Evolutionary conservation across 30 jellyfish, hydroid and myxozoan genomes (phyloP).

Genomic region (Aurelia sp.): DNA sequence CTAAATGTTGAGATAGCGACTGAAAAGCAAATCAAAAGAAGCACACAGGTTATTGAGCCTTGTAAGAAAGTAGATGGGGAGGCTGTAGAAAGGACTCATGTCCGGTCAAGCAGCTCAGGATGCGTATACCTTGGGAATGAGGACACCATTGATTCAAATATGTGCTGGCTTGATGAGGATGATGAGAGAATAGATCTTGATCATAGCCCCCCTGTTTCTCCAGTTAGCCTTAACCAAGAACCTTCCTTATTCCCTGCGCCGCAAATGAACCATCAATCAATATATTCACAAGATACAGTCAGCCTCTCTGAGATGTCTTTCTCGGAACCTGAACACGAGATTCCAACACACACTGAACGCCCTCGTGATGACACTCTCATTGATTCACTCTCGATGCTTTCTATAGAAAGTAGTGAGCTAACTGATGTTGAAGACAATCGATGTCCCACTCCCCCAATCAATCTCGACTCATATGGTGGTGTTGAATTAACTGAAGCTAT

Average conservation of each 20-base stretch:
- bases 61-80: slow-evolving; percentile 92
- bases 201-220: slow-evolving; percentile 74
- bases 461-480: slow-evolving; percentile 77
- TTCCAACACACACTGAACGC: slow-evolving; percentile 11
- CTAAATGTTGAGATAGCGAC: slow-evolving; percentile 56
- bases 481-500: slow-evolving; percentile 73
- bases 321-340: slow-evolving; percentile 83
- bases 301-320: slow-evolving; percentile 94
- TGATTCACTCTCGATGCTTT: slow-evolving; percentile 71
- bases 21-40: slow-evolving; percentile 41
- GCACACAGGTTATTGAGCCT: slow-evolving; percentile 77
- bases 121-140: slow-evolving; percentile 35
- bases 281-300: slow-evolving; percentile 87
- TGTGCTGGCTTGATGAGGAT: slow-evolving; percentile 68
- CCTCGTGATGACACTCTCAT: slow-evolving; percentile 24
- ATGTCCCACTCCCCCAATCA: slow-evolving; percentile 80
- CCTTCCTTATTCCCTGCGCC: slow-evolving; percentile 95
- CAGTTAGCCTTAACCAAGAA: slow-evolving; percentile 35
- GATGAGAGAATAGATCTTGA: slow-evolving; percentile 74
- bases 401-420: slow-evolving; percentile 69
- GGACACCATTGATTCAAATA: slow-evolving; percentile 62
- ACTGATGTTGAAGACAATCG: slow-evolving; percentile 84
- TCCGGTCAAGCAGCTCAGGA: slow-evolving; percentile 37
- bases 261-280: slow-evolving; percentile 80
- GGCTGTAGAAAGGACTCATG: slow-evolving; percentile 86